phyloP scores from a whole-genome alignment of 2,113 vertebrate species.

The Petrocephalus microphthalmus region DNA sequence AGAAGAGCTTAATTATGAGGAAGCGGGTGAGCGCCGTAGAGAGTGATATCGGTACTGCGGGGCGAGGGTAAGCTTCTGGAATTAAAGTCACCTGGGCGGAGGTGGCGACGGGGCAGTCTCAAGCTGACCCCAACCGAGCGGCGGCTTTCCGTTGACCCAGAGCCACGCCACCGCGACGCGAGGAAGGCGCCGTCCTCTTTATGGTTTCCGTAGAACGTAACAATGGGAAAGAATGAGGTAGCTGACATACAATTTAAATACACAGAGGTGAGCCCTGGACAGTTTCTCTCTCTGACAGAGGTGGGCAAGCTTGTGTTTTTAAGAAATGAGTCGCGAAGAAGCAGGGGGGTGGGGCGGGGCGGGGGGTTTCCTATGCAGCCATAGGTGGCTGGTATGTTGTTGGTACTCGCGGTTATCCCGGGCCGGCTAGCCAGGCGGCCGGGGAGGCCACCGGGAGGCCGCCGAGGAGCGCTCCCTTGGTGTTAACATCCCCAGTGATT shows the following conservation, averaged over 20 bases:
- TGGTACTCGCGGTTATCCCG: neutral
- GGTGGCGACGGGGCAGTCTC: neutral
- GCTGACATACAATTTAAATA: conserved; percentile 32
- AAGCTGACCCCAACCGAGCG: neutral
- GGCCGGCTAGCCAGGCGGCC: conserved; percentile 8
- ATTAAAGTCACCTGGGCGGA: neutral
- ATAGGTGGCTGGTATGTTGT: neutral
- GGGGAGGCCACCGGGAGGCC: neutral
- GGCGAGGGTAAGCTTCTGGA: neutral
- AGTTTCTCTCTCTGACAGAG: conserved; percentile 7
- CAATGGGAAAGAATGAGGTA: conserved; percentile 26
- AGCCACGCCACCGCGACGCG: neutral
- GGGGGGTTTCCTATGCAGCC: neutral
- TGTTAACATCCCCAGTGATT: neutral
- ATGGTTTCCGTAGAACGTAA: neutral
- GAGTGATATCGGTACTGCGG: neutral
- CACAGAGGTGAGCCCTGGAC: conserved; percentile 25
- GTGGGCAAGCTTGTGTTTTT: conserved; percentile 19
- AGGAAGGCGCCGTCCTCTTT: neutral
- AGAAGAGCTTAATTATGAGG: neutral
- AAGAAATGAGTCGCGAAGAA: neutral
- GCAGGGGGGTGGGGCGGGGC: neutral
- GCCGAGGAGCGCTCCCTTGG: neutral
- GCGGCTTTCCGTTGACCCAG: neutral
- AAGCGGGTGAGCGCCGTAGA: neutral